A percentile compares a stretch with the other conserved stretches of the same genome.
These are phyloP conservation scores for Epinephelus fuscoguttatus DNA, from an alignment of 2,113 vertebrate species.

Conservation along the genomic window DNA sequence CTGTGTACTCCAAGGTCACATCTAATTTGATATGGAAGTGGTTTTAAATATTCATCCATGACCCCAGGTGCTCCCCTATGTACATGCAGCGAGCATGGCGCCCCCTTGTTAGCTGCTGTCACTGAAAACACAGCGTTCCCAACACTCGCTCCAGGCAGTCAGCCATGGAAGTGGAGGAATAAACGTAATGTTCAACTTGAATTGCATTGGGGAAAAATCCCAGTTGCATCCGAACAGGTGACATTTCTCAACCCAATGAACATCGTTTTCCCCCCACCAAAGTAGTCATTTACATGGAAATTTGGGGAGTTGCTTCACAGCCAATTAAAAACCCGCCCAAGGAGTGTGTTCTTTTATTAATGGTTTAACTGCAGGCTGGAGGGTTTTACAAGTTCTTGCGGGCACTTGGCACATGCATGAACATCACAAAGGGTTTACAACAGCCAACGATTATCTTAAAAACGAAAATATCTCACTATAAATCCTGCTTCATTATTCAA, in stretches of 20 bases:
- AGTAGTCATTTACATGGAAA: constrained; percentile 77
- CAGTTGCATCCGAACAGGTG: constrained; percentile 49
- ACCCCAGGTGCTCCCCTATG: constrained; percentile 71
- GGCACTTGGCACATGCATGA: constrained; percentile 1
- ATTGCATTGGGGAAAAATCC: constrained; percentile 4
- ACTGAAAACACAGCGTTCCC: constrained; percentile 50
- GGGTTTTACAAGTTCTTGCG: constrained; percentile 37
- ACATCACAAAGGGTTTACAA: constrained; percentile 8
- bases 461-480: not conserved
- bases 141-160: constrained; percentile 56
- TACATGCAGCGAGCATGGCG: constrained; percentile 6
- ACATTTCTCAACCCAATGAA: constrained; percentile 40
- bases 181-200: constrained; percentile 17
- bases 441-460: constrained; percentile 18
- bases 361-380: constrained; percentile 54
- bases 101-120: constrained; percentile 63
- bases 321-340: constrained; percentile 77
- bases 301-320: constrained; percentile 64
- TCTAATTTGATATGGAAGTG: constrained; percentile 78
- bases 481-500: constrained; percentile 28
- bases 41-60: constrained; percentile 82
- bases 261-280: constrained; percentile 2
- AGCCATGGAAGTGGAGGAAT: constrained; percentile 7
- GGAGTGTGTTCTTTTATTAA: constrained; percentile 78
- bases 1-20: constrained; percentile 77